Evolutionary conservation across 1,140 invertebrate species (phyloP).

Genomic region (Pygmarrhopalites habei): DNA sequence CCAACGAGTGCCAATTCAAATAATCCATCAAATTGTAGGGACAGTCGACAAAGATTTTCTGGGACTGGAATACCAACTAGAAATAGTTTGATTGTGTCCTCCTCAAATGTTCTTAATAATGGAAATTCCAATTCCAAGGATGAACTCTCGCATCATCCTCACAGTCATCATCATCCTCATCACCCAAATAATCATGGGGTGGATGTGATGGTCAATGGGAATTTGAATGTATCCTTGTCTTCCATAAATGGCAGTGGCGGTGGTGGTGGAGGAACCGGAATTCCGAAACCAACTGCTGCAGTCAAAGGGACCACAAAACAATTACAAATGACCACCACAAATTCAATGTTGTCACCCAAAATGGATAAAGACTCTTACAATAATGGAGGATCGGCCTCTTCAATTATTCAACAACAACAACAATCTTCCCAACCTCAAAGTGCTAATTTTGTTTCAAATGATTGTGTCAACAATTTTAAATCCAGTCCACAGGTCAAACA

Average conservation of each 20-base stretch:
- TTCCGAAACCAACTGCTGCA: constrained; percentile 81
- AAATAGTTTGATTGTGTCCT: constrained; percentile 16
- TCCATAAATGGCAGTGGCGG: constrained; percentile 11
- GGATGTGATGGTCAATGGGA: background rate
- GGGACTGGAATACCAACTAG: constrained; percentile 36
- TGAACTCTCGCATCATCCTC: background rate
- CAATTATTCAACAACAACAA: too few species aligned
- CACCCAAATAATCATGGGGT: background rate
- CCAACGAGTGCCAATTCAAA: background rate
- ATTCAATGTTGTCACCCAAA: too few species aligned
- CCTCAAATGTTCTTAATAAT: constrained; percentile 6
- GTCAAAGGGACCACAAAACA: constrained; percentile 66
- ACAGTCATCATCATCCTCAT: background rate
- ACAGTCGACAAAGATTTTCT: constrained; percentile 23
- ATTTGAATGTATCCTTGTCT: constrained; percentile 17
- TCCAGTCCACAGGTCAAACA: too few species aligned
- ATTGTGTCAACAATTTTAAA: too few species aligned
- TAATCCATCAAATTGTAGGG: constrained; percentile 7
- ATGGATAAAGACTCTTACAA: too few species aligned
- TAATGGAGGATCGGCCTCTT: too few species aligned
- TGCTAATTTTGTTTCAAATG: too few species aligned
- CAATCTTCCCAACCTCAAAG: too few species aligned
- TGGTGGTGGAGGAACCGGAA: constrained; percentile 53
- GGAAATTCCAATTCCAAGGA: constrained; percentile 8
- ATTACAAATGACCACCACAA: too few species aligned